Conservation (phyloP, 2,113 vertebrate genomes). For the Gorsachius goisagi region DNA sequence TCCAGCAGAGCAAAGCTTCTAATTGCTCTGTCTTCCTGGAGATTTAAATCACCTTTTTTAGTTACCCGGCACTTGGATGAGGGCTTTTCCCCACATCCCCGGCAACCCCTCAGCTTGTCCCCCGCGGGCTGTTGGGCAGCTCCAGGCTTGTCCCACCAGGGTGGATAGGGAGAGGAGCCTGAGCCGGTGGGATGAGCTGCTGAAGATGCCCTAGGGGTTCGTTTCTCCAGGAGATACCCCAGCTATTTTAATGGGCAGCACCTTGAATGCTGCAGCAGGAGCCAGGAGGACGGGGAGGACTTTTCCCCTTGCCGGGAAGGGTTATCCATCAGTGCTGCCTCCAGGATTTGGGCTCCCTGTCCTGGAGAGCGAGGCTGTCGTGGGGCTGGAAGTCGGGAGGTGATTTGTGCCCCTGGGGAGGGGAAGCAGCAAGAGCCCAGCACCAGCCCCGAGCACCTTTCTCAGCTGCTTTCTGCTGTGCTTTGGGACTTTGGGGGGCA, state of each 20-base stretch:
- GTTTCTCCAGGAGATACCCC: background rate
- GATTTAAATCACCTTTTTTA: background rate
- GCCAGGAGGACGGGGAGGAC: accelerated
- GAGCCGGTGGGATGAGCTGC: background rate
- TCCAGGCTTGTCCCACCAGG: accelerated
- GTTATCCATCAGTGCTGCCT: background rate
- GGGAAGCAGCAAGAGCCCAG: background rate
- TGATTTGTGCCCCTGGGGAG: background rate
- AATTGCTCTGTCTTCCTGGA: background rate
- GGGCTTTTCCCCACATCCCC: background rate
- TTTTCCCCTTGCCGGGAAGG: background rate
- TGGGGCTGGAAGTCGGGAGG: background rate
- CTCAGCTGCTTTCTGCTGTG: background rate
- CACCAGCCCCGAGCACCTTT: background rate
- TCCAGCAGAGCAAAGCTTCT: background rate
- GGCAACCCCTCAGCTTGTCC: background rate
- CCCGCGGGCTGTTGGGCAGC: background rate
- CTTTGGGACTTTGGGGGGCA: background rate
- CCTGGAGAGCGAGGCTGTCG: background rate
- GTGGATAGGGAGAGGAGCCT: background rate
- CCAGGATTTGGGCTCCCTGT: background rate
- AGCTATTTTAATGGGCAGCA: background rate
- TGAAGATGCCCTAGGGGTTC: background rate
- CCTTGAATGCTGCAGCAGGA: background rate
- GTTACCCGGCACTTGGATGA: background rate